Percentiles rank a stretch among this genome's conserved stretches.
Conservation (phyloP, 2,113 vertebrate genomes). For the Mus musculus region GRCm39 chr6:100800501-100801000, state of each 20-base stretch:
- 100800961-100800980: neutral
- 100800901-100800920: neutral
- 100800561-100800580: neutral
- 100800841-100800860: neutral
- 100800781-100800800: neutral
- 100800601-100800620: neutral
- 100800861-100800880: neutral
- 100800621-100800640: neutral
- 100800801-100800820: neutral
- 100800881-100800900: neutral
- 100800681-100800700: neutral
- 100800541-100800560: neutral
- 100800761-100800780: neutral
- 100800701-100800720: neutral
- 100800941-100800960: neutral
- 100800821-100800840: neutral
- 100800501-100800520: too few species aligned
- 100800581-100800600: neutral
- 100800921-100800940: neutral
- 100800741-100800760: neutral
- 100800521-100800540: too few species aligned
- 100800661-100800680: neutral
- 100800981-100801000: neutral
- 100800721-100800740: neutral
- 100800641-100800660: neutral